Percentiles rank a stretch among this genome's conserved stretches.
Evolutionary conservation across 2,113 vertebrate species (phyloP).

Genomic region (Erythrolamprus reginae): DNA sequence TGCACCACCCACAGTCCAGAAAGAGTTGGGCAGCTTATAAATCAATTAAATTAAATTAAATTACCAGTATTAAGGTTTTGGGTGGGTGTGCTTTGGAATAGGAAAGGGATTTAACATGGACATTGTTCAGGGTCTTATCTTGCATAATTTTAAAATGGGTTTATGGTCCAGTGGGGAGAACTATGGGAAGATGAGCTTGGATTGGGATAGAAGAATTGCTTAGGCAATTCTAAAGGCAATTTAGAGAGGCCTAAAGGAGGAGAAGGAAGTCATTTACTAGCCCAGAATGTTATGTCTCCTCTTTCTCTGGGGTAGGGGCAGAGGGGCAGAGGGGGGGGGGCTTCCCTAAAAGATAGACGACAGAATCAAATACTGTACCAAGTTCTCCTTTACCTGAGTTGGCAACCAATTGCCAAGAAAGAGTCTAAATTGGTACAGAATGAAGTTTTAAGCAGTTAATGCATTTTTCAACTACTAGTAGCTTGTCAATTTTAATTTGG

Average conservation of each 20-base stretch:
- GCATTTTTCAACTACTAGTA: neutral
- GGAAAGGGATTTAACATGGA: neutral
- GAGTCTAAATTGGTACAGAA: neutral
- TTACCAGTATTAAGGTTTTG: neutral
- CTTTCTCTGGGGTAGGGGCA: neutral
- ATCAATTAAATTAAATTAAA: no score
- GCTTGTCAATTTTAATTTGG: neutral
- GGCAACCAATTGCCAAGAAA: neutral
- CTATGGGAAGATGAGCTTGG: neutral
- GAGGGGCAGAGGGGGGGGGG: no score
- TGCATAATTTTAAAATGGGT: neutral
- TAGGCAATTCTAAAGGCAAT: no score
- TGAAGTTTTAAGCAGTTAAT: neutral
- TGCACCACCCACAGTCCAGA: no score
- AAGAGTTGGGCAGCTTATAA: no score
- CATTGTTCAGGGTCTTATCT: neutral
- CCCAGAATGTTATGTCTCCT: neutral
- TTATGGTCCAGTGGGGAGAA: neutral
- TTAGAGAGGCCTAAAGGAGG: neutral
- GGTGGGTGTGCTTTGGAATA: neutral
- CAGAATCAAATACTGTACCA: neutral
- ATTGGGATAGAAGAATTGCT: neutral
- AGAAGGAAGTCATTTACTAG: neutral
- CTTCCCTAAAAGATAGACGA: neutral
- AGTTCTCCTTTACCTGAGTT: neutral